Evolutionary conservation across 2,797 vertebrate species (phyloP).

Genomic region (Lithobates pipiens): DNA sequence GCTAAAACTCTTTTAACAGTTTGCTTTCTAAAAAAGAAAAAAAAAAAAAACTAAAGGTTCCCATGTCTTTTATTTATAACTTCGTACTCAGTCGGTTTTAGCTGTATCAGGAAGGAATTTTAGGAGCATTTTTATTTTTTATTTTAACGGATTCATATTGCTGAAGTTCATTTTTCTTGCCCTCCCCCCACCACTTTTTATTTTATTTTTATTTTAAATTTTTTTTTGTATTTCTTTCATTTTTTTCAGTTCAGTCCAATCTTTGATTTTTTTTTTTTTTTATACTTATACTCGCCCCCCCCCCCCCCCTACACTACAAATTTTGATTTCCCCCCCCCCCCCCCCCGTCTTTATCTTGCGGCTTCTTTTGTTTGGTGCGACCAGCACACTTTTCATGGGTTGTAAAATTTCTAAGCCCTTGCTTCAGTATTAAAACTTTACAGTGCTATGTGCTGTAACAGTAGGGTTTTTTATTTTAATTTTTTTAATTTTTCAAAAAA

Average conservation of each 20-base stretch:
- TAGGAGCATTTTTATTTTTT: conserved; percentile 51
- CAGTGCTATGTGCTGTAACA: conserved; percentile 37
- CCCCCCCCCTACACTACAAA: not conserved
- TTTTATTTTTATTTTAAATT: too few species aligned
- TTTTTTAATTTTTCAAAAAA: conserved; percentile 10
- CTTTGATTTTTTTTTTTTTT: not conserved
- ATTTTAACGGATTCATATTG: not conserved
- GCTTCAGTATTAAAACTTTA: conserved; percentile 48
- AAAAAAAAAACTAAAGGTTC: conserved; percentile 60
- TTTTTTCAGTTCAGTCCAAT: not conserved
- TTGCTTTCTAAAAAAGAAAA: conserved; percentile 62
- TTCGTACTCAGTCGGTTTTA: conserved; percentile 60
- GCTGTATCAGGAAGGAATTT: conserved; percentile 60
- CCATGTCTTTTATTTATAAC: conserved; percentile 60
- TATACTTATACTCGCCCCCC: too few species aligned
- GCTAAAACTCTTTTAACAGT: conserved; percentile 66
- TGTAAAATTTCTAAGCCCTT: conserved; percentile 50
- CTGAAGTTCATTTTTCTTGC: not conserved
- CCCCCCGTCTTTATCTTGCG: not conserved
- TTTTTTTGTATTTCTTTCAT: not conserved
- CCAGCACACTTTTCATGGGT: conserved; percentile 20
- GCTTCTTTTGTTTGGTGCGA: conserved; percentile 31
- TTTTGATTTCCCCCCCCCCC: not conserved
- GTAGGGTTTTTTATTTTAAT: conserved; percentile 25
- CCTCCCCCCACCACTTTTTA: too few species aligned